Base-by-base conservation (phyloP, 2,113 vertebrate species). In the Perccottus glenii region DNA sequence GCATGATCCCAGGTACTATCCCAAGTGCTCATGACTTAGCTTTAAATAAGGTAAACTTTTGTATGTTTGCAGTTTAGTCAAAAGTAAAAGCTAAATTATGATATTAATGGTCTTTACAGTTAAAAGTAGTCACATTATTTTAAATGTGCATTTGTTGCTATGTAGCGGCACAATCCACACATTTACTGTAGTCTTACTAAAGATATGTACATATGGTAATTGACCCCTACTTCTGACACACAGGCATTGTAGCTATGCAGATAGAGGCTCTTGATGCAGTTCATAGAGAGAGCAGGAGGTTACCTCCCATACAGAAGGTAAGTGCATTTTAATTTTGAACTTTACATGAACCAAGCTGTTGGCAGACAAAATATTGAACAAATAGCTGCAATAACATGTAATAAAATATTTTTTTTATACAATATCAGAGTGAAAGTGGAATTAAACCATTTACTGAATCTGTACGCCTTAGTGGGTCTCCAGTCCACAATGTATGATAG, bases 251-350 rank as follows among this genome's bases (percentile, higher is more conserved):
- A 74, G 96, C 98, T 58, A 99, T 99, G 95, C 98, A 99, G 85
- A 95, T 99, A 89, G 98, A 99, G 84, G 95, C 94, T 45, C 84
- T 99, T 49, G 98, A 99, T 82, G 94, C 95, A 9, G 98, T 98
- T 32, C 97, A 99, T 85, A 93, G 96, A 55, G 98, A 99, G 88
- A 99, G 98, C 78, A 93, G 95, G 88, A 94, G 96, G 72, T 93
- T 99, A 71, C 98, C 98, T 48, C 97, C 98, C 35, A 98, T 99
- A 91, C 96, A 98, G 85, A 99, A 99, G 94, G 98, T 94, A 90
- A 92, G 91, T 78, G 53, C 56, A 62, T 16, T 15, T 72, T 56
- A 16, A n/a, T 42, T 48, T 32, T 70, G 50, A 32, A 32, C 11
- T 33, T 0, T 50, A 14, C 46, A 5, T 19, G 16, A 51, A 51